These are phyloP conservation scores for Pipistrellus pipistrellus DNA, from an alignment of 2,797 vertebrate species.

Conservation along the genomic window DNA sequence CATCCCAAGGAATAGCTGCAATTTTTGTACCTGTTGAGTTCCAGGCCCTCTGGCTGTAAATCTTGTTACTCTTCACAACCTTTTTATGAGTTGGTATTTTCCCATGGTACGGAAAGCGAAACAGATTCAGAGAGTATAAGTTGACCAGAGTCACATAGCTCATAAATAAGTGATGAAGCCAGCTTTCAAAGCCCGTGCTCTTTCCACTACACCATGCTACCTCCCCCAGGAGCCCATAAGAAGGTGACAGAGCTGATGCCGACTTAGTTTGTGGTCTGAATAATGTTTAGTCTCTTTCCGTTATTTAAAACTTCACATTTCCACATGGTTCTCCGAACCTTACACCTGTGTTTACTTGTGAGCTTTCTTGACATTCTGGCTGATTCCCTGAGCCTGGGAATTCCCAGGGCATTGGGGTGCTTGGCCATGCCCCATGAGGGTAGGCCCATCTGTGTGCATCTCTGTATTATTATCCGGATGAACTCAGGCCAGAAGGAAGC, in stretches of 20 bases:
- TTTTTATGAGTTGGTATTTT: conserved; percentile 45
- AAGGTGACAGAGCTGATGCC: conserved; percentile 50
- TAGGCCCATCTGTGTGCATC: conserved; percentile 12
- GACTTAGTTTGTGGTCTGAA: conserved; percentile 50
- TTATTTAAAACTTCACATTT: conserved; percentile 70
- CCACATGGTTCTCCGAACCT: conserved; percentile 65
- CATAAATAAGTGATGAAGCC: conserved; percentile 10
- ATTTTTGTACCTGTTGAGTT: not conserved
- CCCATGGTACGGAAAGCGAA: conserved; percentile 29
- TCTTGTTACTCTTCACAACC: not conserved
- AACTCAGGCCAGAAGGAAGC: conserved; percentile 52
- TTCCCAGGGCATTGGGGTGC: conserved; percentile 56
- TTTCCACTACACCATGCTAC: not conserved
- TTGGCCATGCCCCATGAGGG: conserved; percentile 46
- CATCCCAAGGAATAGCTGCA: not conserved
- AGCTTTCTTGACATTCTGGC: conserved; percentile 51
- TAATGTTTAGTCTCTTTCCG: conserved; percentile 43
- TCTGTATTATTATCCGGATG: conserved; percentile 39
- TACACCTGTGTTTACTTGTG: conserved; percentile 71
- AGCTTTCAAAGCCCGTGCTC: not conserved
- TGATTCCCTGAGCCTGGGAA: conserved; percentile 67
- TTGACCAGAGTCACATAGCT: conserved; percentile 32
- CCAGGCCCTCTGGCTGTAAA: not conserved
- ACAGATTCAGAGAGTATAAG: not conserved
- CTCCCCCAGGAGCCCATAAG: not conserved